phyloP scores from a whole-genome alignment of 2,888 invertebrate species.

The Mesorhabditis spiculigera region DNA sequence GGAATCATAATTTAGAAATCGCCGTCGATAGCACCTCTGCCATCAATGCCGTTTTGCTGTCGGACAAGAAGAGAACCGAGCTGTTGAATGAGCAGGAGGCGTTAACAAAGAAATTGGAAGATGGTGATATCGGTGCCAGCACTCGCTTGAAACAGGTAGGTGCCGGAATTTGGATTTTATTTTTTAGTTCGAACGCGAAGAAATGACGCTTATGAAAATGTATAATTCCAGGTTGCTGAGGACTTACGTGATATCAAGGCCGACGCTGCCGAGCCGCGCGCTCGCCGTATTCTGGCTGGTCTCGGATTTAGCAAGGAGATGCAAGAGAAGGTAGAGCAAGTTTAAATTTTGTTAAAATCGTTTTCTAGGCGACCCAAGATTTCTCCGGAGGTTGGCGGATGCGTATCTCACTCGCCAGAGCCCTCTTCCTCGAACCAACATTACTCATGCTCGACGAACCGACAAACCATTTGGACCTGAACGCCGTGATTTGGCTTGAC shows the following conservation, averaged over 20 bases:
- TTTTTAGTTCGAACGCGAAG: neutral
- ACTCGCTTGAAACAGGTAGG: constrained; percentile 74
- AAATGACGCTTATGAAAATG: constrained; percentile 4
- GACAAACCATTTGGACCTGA: constrained; percentile 96
- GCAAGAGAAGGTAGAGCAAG: constrained; percentile 71
- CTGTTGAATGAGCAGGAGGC: constrained; percentile 79
- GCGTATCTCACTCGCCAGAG: constrained; percentile 69
- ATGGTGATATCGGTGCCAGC: constrained; percentile 71
- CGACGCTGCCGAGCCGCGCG: constrained; percentile 93
- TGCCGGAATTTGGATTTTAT: constrained; percentile 4
- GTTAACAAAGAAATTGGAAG: constrained; percentile 71
- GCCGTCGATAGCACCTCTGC: constrained; percentile 93
- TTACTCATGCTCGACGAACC: constrained; percentile 96
- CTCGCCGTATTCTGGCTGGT: constrained; percentile 92
- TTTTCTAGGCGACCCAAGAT: constrained; percentile 59
- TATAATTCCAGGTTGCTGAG: constrained; percentile 73
- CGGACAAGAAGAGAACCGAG: constrained; percentile 82
- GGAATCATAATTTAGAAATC: constrained; percentile 70
- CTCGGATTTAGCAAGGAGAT: constrained; percentile 76
- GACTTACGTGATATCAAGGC: constrained; percentile 93
- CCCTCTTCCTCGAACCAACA: constrained; percentile 93
- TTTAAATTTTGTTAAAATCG: neutral
- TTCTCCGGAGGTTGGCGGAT: constrained; percentile 90
- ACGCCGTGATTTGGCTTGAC: constrained; percentile 99
- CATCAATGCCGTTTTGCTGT: constrained; percentile 85